Conservation (phyloP, 2,888 invertebrate genomes). For the Holacanthella duospinosa region DNA sequence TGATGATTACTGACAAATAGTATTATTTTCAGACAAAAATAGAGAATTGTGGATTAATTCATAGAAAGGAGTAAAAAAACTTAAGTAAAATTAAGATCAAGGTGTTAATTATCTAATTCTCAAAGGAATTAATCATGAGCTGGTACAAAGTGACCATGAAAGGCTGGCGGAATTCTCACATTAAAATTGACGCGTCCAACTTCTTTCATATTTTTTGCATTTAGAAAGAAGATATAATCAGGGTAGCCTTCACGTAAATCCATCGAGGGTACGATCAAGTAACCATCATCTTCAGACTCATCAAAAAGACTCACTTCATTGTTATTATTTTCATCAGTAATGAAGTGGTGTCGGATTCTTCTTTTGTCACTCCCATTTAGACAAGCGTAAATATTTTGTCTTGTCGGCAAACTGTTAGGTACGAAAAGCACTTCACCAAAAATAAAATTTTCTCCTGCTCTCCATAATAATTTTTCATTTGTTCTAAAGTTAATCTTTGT, state of each 20-base stretch:
- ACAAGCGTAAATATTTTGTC: neutral
- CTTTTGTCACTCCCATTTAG: neutral
- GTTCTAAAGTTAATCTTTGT: conserved; percentile 6
- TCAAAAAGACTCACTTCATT: neutral
- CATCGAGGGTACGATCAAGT: conserved; percentile 7
- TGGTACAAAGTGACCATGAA: conserved; percentile 9
- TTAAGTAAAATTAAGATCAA: neutral
- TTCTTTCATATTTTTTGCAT: conserved; percentile 8
- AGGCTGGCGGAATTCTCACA: conserved; percentile 1
- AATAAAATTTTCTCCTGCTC: neutral
- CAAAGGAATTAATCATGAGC: neutral
- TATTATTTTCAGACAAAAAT: too few species aligned
- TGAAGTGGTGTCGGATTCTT: neutral
- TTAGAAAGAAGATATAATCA: conserved; percentile 5
- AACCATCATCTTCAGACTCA: conserved; percentile 10
- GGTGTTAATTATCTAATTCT: neutral
- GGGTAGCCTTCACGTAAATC: conserved; percentile 7
- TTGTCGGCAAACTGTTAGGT: neutral
- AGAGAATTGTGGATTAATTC: too few species aligned
- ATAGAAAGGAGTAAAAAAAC: too few species aligned
- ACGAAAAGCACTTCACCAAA: conserved; percentile 4
- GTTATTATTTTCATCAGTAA: neutral
- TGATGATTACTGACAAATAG: too few species aligned
- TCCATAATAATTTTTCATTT: conserved; percentile 2
- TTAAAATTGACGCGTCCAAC: conserved; percentile 7